These are phyloP conservation scores for Temnothorax ravouxi DNA, from an alignment of 2,888 invertebrate species.

Conservation along the genomic window DNA sequence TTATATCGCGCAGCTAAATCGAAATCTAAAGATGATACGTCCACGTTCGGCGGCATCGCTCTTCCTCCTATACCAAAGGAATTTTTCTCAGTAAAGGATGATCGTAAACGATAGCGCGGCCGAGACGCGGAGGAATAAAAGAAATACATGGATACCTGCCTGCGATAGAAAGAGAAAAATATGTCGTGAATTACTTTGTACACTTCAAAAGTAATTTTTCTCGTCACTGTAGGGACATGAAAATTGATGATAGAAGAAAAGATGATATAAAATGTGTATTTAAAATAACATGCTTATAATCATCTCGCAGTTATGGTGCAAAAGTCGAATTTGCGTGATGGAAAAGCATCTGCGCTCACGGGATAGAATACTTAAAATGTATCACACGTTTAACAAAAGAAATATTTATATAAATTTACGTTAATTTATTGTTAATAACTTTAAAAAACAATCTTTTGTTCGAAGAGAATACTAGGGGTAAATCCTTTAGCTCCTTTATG, in stretches of 20 bases:
- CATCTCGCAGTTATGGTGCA: constrained; percentile 33
- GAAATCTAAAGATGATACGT: constrained; percentile 65
- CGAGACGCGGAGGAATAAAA: background rate
- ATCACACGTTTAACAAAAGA: background rate
- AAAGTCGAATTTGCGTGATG: constrained; percentile 35
- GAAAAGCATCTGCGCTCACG: constrained; percentile 12
- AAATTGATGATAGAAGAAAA: constrained; percentile 55
- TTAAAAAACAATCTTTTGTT: background rate
- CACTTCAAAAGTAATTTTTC: constrained; percentile 74
- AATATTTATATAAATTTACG: background rate
- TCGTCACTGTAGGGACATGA: constrained; percentile 67
- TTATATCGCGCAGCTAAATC: constrained; percentile 69
- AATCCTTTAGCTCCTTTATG: background rate
- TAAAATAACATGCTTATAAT: background rate
- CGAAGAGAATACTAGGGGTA: background rate
- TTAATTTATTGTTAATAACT: background rate
- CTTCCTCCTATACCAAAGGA: constrained; percentile 13
- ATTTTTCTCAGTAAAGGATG: constrained; percentile 25
- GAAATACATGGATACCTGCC: background rate
- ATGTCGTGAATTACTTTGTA: constrained; percentile 14
- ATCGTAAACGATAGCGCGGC: constrained; percentile 17
- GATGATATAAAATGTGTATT: background rate
- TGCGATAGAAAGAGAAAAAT: background rate
- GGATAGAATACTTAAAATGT: background rate
- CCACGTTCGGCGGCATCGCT: constrained; percentile 23